These are phyloP conservation scores for Paramuricea clavata DNA, from an alignment of 92 coral and sea anemone genomes.

Conservation along the genomic window DNA sequence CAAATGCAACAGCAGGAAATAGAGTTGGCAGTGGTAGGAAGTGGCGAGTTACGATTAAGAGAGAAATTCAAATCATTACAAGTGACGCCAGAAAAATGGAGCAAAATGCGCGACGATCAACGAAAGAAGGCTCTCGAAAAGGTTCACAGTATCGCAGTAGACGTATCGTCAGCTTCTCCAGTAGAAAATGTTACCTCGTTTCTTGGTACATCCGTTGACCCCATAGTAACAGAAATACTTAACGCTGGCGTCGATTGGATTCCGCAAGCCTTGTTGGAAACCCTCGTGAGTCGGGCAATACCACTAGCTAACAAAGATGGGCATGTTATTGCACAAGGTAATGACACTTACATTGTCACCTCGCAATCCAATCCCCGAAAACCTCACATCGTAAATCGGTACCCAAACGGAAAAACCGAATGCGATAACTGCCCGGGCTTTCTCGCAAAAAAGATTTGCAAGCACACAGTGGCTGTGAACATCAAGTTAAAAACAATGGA, in stretches of 20 bases:
- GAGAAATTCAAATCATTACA: too few relatives aligned
- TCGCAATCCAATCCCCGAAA: constrained; percentile 46
- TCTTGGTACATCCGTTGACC: too few relatives aligned
- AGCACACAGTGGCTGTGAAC: constrained; percentile 49
- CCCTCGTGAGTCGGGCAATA: neutral
- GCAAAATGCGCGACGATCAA: too few relatives aligned
- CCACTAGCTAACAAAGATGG: constrained; percentile 30
- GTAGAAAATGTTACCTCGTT: too few relatives aligned
- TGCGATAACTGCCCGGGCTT: constrained; percentile 40
- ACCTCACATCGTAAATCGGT: constrained; percentile 47
- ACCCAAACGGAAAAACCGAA: constrained; percentile 41
- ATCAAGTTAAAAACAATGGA: constrained; percentile 5
- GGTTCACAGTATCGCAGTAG: too few relatives aligned
- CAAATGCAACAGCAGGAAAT: too few relatives aligned
- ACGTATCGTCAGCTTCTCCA: too few relatives aligned
- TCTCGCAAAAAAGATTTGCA: constrained; percentile 33
- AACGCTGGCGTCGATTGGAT: constrained; percentile 51
- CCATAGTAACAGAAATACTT: too few relatives aligned
- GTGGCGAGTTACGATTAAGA: too few relatives aligned
- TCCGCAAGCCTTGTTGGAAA: constrained; percentile 31
- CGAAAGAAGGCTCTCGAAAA: too few relatives aligned
- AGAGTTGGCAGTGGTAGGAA: too few relatives aligned
- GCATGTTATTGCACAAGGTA: constrained; percentile 27
- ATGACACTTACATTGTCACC: constrained; percentile 40
- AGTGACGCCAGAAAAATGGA: too few relatives aligned